Evolutionary conservation across 2,797 vertebrate species (phyloP), one percentile per base, ranked within the genome.

Genomic region (Coreius guichenoti): DNA sequence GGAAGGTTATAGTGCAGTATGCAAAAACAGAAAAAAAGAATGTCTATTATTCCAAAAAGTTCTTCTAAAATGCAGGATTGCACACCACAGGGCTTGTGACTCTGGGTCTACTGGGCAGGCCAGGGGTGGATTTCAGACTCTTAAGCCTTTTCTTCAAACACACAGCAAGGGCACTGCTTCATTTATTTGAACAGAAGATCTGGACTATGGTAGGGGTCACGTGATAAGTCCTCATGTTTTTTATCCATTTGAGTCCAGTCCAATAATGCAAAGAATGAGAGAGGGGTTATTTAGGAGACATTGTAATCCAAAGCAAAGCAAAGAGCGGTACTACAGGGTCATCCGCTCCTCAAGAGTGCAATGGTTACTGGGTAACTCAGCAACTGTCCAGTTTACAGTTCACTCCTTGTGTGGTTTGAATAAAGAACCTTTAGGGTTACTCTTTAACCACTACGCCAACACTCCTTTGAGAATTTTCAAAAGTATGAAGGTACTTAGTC

Each of bases 91-190:
- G 23, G 47, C 21, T 29, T 2, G 23, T 9, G 43, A 31, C 29
- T 49, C 63, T 56, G 4, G 39, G 26, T 75, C 23, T n/a, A 54
- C 8, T 39, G 47, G 54, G 80, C 7, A 1, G 43, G n/a, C 45
- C 68, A 84, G 78, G 67, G 45, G 21, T 85, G 75, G 51, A 82
- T 86, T 88, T 78, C 82, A 68, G 19, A 67, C 63, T 29, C 11
- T 3, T 79, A 87, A 82, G 58, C 39, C 74, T 75, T 65, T 76
- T 74, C 31, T 45, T 19, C 74, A 36, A 36, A 67, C 33, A 65
- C 49, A 69, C 61, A 74, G 26, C 73, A 54, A 56, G 19, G 31
- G 39, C 54, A 54, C 51, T 49, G 3, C 19, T 47, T 68, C 12
- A 43, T 43, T 49, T 36, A 86, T 56, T 68, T 26, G 51, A 85